Percentiles rank a stretch among this genome's conserved stretches.
phyloP scores from a whole-genome alignment of 1,140 invertebrate genomes.

The Pectinophora gossypiella region DNA sequence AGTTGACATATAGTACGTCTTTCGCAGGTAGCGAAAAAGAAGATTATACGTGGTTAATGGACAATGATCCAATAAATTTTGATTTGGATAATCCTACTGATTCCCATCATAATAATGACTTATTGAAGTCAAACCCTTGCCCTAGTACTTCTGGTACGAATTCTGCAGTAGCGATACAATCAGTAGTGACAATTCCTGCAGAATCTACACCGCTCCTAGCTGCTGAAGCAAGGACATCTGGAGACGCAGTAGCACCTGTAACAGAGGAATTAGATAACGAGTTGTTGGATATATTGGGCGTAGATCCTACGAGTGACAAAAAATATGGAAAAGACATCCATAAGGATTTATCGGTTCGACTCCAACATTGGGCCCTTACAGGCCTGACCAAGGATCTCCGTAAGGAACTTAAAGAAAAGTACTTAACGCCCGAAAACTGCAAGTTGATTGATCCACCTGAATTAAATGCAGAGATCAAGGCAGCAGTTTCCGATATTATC shows the following conservation, averaged over 20 bases:
- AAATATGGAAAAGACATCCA: slow-evolving; percentile 10
- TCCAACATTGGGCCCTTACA: slow-evolving; percentile 1
- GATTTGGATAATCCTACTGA: not conserved
- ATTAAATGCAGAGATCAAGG: slow-evolving; percentile 10
- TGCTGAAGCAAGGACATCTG: not conserved
- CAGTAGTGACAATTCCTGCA: not conserved
- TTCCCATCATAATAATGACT: not conserved
- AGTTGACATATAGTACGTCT: not conserved
- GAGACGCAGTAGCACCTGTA: not conserved
- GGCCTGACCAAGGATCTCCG: slow-evolving; percentile 7
- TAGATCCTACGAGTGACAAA: slow-evolving; percentile 4
- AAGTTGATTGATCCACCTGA: slow-evolving; percentile 8
- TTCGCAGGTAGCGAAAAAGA: not conserved
- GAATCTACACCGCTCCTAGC: not conserved
- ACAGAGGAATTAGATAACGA: slow-evolving; percentile 1
- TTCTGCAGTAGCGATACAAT: not conserved
- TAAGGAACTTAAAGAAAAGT: slow-evolving; percentile 9
- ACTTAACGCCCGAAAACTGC: slow-evolving; percentile 12
- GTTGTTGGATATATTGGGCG: slow-evolving; percentile 11
- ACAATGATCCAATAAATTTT: not conserved
- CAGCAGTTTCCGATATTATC: slow-evolving; percentile 2
- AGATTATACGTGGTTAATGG: not conserved
- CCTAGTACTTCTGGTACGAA: not conserved
- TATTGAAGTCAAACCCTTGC: not conserved
- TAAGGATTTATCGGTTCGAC: slow-evolving; percentile 1